A percentile compares a stretch with the other conserved stretches of the same genome.
phyloP scores from a whole-genome alignment of 2,888 invertebrate species.

The Ochropleura plecta region DNA sequence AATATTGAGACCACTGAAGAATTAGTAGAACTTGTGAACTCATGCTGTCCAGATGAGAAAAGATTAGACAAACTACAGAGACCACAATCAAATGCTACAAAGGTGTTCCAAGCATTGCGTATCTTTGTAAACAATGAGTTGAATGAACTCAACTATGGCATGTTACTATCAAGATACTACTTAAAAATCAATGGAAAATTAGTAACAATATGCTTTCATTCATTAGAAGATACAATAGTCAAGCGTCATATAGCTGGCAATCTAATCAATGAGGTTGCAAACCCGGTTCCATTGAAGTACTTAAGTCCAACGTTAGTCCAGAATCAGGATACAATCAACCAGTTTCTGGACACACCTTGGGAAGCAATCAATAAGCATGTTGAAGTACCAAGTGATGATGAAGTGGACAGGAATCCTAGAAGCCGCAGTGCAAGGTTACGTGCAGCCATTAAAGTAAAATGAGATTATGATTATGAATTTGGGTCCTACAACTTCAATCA shows the following conservation, averaged over 20 bases:
- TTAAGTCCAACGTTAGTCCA: conserved; percentile 91
- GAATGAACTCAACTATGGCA: conserved; percentile 97
- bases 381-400: conserved; percentile 93
- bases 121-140: conserved; percentile 99
- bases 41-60: conserved; percentile 90
- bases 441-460: conserved; percentile 94
- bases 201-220: conserved; percentile 97
- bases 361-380: conserved; percentile 95
- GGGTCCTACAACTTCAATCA: background rate
- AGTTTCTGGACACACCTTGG: conserved; percentile 93
- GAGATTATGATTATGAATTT: conserved; percentile 52
- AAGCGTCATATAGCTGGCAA: conserved; percentile 96
- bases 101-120: conserved; percentile 97
- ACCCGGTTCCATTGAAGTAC: conserved; percentile 93
- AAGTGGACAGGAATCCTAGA: conserved; percentile 95
- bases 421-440: conserved; percentile 97
- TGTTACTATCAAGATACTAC: conserved; percentile 94
- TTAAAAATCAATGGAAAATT: conserved; percentile 95
- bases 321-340: conserved; percentile 91
- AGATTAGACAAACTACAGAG: conserved; percentile 94
- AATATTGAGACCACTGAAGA: conserved; percentile 95
- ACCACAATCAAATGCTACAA: conserved; percentile 95
- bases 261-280: conserved; percentile 93
- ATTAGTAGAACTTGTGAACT: conserved; percentile 93
- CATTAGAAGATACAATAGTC: conserved; percentile 97